Evolutionary conservation across 2,797 vertebrate genomes (phyloP).

Genomic region (Clarias laeviceps): DNA sequence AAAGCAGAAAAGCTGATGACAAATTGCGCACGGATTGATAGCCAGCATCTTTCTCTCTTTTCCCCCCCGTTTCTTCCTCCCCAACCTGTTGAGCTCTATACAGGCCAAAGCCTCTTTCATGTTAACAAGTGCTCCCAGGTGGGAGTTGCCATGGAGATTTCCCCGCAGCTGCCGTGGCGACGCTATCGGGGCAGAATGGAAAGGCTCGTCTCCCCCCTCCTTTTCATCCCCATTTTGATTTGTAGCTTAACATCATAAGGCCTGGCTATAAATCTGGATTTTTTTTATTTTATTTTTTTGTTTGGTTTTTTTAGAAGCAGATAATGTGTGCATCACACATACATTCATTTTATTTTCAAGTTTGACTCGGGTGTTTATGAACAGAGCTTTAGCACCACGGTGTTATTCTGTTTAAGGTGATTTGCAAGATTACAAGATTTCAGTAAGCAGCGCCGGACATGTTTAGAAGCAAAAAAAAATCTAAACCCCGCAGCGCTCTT

Average conservation of each 20-base stretch:
- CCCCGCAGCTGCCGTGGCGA: slow-evolving; percentile 62
- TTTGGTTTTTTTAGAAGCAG: slow-evolving; percentile 38
- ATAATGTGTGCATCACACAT: slow-evolving; percentile 24
- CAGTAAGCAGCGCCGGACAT: neutral
- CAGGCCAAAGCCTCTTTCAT: slow-evolving; percentile 59
- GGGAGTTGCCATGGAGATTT: slow-evolving; percentile 67
- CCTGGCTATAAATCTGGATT: slow-evolving; percentile 47
- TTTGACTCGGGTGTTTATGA: neutral
- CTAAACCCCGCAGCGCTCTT: neutral
- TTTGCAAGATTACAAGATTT: neutral
- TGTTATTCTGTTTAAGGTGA: neutral
- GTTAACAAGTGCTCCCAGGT: slow-evolving; percentile 71
- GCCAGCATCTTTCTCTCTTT: slow-evolving; percentile 50
- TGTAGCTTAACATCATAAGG: slow-evolving; percentile 48
- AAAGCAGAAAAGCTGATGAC: slow-evolving; percentile 44
- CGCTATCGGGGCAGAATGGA: slow-evolving; percentile 59
- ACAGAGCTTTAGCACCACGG: neutral
- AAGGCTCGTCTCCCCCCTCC: slow-evolving; percentile 43
- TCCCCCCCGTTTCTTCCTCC: slow-evolving; percentile 43
- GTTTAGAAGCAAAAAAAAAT: neutral
- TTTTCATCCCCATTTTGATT: slow-evolving; percentile 43
- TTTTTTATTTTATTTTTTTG: neutral
- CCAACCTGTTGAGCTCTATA: slow-evolving; percentile 60
- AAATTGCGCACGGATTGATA: slow-evolving; percentile 51
- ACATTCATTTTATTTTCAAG: neutral